These are phyloP conservation scores for Papilio demoleus DNA, from an alignment of 2,888 invertebrate species.

Conservation along the genomic window DNA sequence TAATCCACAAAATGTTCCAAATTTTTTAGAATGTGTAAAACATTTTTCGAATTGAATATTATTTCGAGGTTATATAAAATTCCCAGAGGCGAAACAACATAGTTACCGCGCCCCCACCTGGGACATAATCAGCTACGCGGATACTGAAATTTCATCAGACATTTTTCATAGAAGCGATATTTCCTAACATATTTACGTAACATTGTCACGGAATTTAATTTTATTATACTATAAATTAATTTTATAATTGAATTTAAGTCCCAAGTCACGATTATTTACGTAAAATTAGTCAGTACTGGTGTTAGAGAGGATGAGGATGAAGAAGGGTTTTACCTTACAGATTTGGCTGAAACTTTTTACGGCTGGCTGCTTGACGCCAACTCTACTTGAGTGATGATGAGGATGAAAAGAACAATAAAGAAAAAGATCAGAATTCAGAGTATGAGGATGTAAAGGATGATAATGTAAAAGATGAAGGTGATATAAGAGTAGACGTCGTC, in stretches of 20 bases:
- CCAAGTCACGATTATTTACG: not conserved
- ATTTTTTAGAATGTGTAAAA: not conserved
- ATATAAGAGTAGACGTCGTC: too few species aligned
- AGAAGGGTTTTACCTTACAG: too few species aligned
- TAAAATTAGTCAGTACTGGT: too few species aligned
- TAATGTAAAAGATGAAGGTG: too few species aligned
- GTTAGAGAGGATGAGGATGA: too few species aligned
- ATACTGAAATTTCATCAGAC: conserved; percentile 13
- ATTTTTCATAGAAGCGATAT: not conserved
- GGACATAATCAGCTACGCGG: conserved; percentile 7
- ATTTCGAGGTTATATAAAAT: not conserved
- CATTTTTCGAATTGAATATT: conserved; percentile 1
- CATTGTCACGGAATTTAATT: not conserved
- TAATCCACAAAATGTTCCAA: too few species aligned
- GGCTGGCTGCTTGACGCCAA: too few species aligned
- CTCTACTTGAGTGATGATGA: too few species aligned
- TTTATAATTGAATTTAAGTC: not conserved
- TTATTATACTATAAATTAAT: not conserved
- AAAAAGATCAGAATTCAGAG: too few species aligned
- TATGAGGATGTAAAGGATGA: too few species aligned
- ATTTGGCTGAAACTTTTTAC: too few species aligned
- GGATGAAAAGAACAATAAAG: too few species aligned
- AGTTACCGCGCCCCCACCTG: conserved; percentile 15
- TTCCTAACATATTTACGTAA: not conserved
- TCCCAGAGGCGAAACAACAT: not conserved